Evolutionary conservation across 92 coral and sea anemone genomes (phyloP), one percentile per base, ranked within the genome.

Genomic region (Blastomussa wellsi): DNA sequence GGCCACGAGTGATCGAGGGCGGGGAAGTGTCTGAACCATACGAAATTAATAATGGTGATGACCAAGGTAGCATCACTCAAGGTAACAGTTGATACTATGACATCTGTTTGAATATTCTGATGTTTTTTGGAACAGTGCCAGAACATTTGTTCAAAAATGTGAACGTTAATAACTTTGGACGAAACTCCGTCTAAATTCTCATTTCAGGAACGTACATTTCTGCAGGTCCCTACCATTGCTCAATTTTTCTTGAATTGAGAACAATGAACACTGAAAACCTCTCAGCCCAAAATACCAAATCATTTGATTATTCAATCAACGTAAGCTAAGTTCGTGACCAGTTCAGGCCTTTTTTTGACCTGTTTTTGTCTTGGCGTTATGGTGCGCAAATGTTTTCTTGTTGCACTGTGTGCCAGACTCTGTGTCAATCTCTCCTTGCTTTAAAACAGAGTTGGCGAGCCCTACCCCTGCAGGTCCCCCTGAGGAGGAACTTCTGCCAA

Each of bases 1-100:
- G 95, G 94, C 93, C 98, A 17, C 76, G 89, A 22, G 81, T 86
- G 51, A 75, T 39, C 29, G 95, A 76, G 47, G 84, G 65, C 41
- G 82, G 16, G 28, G 82, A 64, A 57, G 80, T 28, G 26, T 41
- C 52, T 73, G 88, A 55, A 53, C 33, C 36, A 67, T 70, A 68
- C 0, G 83, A 38, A 48, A 42, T 20, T 24, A 38, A 49, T 78
- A 31, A 78, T 37, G 39, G 69, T 36, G 57, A 77, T 35, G 88
- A 53, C 8, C 35, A 77, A 59, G 52, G 65, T 32, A 39, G 80
- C 17, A 83, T 57, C 11, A 31, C n/a, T 12, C 41, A 41, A 74
- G 87, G 87, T 83, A 74, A 74, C 52, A 37, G 31, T 15, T 26
- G 11, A 49, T 12, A 7, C 20, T 47, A 26, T 53, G 33, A 35